Percentiles rank a stretch among this genome's conserved stretches.
Conservation (phyloP, 2,113 vertebrate species). For the Callopanchax toddi region DNA sequence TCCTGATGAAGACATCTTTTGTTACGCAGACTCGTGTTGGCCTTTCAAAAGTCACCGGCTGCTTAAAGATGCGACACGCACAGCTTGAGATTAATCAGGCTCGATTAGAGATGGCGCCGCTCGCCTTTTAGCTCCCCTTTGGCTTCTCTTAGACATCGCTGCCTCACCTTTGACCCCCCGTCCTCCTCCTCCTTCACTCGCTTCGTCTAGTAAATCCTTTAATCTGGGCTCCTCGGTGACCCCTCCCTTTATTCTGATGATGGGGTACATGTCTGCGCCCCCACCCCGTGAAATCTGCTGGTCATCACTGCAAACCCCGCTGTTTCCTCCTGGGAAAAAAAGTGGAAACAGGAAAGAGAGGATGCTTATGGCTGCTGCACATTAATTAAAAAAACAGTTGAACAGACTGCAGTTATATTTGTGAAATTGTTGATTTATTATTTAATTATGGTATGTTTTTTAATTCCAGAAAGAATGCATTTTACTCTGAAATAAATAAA, state of each 20-base stretch:
- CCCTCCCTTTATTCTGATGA: constrained; percentile 55
- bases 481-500: no score
- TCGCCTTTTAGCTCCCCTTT: constrained; percentile 33
- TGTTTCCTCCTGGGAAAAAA: background rate
- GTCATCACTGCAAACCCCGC: constrained; percentile 15
- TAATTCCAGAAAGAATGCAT: no score
- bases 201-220: constrained; percentile 58
- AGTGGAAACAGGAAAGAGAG: constrained; percentile 19
- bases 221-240: constrained; percentile 66
- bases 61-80: constrained; percentile 50
- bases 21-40: constrained; percentile 31
- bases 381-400: constrained; percentile 1
- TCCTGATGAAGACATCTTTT: constrained; percentile 57
- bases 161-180: constrained; percentile 64
- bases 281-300: constrained; percentile 60
- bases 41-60: constrained; percentile 50
- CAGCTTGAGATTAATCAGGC: constrained; percentile 63
- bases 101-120: constrained; percentile 53
- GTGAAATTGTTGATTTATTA: constrained; percentile 7
- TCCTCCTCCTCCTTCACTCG: constrained; percentile 39
- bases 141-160: constrained; percentile 55
- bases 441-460: no score
- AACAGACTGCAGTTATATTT: background rate
- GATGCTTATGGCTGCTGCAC: background rate
- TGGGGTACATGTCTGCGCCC: constrained; percentile 67